Conservation (phyloP, 2,797 vertebrate genomes). For the Melopsittacus undulatus region DNA sequence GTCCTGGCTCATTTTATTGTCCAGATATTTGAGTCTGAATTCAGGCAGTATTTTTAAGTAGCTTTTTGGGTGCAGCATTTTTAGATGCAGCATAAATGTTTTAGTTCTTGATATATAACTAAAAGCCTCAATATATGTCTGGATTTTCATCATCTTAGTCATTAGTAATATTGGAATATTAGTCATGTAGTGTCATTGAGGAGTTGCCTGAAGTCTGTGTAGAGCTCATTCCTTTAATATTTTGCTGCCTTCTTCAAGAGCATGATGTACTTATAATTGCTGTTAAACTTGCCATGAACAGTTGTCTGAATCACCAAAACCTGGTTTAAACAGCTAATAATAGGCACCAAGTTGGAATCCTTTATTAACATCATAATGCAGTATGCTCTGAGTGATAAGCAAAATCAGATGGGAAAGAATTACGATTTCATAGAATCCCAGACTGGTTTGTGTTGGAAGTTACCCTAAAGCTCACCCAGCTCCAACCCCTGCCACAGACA, state of each 20-base stretch:
- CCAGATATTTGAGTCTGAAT: neutral
- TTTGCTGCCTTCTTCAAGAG: slow-evolving; percentile 9
- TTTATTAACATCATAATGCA: neutral
- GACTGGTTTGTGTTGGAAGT: neutral
- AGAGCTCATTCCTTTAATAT: neutral
- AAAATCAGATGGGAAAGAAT: neutral
- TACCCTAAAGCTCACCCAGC: neutral
- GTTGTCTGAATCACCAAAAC: slow-evolving; percentile 20
- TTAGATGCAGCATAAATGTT: neutral
- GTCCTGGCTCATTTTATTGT: neutral
- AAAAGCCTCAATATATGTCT: neutral
- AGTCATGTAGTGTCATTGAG: slow-evolving; percentile 1
- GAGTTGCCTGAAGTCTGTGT: slow-evolving; percentile 20
- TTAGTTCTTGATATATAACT: slow-evolving; percentile 1
- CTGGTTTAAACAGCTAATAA: slow-evolving; percentile 17
- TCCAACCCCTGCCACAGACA: no score
- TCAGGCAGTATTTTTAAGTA: neutral
- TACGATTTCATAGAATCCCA: neutral
- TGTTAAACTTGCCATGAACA: neutral
- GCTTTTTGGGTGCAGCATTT: neutral
- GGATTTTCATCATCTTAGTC: slow-evolving; percentile 35
- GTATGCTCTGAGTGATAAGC: neutral
- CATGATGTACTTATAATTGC: slow-evolving; percentile 1
- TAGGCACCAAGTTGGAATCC: neutral
- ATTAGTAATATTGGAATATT: slow-evolving; percentile 21